Percentiles rank a stretch among this genome's conserved stretches.
Conservation (phyloP, 1,140 invertebrate genomes). For the Agraylea sexmaculata region DNA sequence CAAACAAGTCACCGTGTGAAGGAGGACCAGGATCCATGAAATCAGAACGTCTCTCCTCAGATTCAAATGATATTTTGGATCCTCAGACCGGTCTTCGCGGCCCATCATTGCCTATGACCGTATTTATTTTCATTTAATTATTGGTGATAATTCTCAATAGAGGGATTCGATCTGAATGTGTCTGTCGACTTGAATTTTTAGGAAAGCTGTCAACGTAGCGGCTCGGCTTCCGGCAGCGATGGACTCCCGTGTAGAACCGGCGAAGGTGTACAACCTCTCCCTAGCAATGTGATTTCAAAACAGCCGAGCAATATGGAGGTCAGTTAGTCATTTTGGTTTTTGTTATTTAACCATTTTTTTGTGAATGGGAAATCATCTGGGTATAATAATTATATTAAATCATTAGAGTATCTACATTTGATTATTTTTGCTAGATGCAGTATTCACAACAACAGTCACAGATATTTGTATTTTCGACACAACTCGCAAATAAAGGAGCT, state of each 20-base stretch:
- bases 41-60: slow-evolving; percentile 38
- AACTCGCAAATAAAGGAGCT: slow-evolving; percentile 87
- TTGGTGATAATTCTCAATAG: background rate
- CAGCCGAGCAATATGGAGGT: slow-evolving; percentile 65
- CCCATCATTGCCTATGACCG: slow-evolving; percentile 32
- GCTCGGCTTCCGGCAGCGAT: slow-evolving; percentile 32
- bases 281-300: slow-evolving; percentile 67
- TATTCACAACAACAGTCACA: slow-evolving; percentile 95
- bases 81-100: slow-evolving; percentile 37
- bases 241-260: slow-evolving; percentile 33
- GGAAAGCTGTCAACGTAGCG: slow-evolving; percentile 23
- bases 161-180: background rate
- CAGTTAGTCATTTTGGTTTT: slow-evolving; percentile 1
- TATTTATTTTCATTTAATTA: background rate
- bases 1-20: slow-evolving; percentile 40
- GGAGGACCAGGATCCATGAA: slow-evolving; percentile 38
- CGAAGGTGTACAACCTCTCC: slow-evolving; percentile 57
- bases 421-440: slow-evolving; percentile 41
- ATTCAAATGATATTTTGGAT: slow-evolving; percentile 40
- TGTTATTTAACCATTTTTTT: background rate
- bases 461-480: slow-evolving; percentile 94
- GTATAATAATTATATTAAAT: background rate
- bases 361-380: background rate
- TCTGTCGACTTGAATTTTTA: slow-evolving; percentile 1
- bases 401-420: background rate